Percentiles rank a stretch among this genome's conserved stretches.
phyloP scores from a whole-genome alignment of 2,888 invertebrate genomes.

The Pseudoips prasinana region DNA sequence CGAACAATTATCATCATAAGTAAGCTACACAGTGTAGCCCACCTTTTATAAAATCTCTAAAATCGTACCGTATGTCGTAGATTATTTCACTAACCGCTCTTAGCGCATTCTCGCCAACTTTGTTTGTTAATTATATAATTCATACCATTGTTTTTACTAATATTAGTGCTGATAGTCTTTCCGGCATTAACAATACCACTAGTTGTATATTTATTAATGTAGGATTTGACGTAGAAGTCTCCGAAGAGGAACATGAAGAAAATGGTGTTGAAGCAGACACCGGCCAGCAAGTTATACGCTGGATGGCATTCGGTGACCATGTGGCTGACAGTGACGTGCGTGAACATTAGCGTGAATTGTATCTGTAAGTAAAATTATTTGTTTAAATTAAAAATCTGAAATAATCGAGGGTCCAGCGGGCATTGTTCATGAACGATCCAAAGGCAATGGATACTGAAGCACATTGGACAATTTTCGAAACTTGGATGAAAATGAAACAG shows the following conservation, averaged over 20 bases:
- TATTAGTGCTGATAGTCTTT: too few relatives aligned
- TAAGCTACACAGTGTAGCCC: too few relatives aligned
- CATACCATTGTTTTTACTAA: too few relatives aligned
- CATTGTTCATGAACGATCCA: too few relatives aligned
- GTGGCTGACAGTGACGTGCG: conserved; percentile 36
- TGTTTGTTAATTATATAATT: too few relatives aligned
- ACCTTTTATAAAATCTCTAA: too few relatives aligned
- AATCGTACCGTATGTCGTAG: too few relatives aligned
- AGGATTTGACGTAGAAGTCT: conserved; percentile 45
- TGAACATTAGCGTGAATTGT: conserved; percentile 46
- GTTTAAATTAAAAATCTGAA: neutral
- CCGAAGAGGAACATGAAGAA: conserved; percentile 50
- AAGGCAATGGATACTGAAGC: too few relatives aligned
- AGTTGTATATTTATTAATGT: conserved; percentile 26
- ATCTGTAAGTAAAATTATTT: conserved; percentile 37
- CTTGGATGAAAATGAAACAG: neutral
- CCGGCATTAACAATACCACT: conserved; percentile 8
- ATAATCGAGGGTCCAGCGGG: neutral
- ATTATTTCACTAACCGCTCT: too few relatives aligned
- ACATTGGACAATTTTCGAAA: neutral
- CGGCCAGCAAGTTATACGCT: conserved; percentile 32
- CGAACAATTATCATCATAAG: too few relatives aligned
- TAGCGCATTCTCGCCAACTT: too few relatives aligned
- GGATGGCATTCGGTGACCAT: conserved; percentile 42
- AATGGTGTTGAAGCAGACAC: conserved; percentile 36